Percentiles rank a stretch among this genome's conserved stretches.
These are phyloP conservation scores for Clepsis dumicolana DNA, from an alignment of 2,888 invertebrate genomes.

Conservation along the genomic window DNA sequence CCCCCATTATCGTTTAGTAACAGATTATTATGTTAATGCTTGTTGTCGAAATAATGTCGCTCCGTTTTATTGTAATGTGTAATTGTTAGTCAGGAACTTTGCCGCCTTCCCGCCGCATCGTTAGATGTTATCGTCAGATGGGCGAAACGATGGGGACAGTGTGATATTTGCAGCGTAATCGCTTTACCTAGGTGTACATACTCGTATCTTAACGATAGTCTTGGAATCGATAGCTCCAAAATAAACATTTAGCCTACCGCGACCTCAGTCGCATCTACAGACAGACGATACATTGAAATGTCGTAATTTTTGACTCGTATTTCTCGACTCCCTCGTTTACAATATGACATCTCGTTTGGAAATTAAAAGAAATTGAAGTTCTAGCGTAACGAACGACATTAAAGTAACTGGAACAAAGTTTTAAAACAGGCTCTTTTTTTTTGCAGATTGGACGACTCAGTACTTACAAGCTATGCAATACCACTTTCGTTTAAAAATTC, in stretches of 20 bases:
- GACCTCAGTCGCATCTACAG: neutral
- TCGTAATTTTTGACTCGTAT: neutral
- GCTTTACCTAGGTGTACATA: slow-evolving; percentile 10
- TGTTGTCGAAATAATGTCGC: slow-evolving; percentile 29
- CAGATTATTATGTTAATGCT: slow-evolving; percentile 41
- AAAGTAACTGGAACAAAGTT: no score
- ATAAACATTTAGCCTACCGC: neutral
- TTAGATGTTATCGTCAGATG: slow-evolving; percentile 28
- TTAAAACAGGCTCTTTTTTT: no score
- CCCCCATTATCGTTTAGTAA: slow-evolving; percentile 40
- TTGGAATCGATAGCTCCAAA: neutral
- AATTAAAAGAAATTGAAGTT: neutral
- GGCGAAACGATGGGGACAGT: slow-evolving; percentile 10
- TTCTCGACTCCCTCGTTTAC: neutral
- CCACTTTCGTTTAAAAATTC: no score
- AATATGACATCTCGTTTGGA: neutral
- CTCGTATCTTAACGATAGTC: slow-evolving; percentile 12
- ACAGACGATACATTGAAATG: neutral
- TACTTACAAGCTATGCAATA: no score
- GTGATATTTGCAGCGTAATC: slow-evolving; percentile 15
- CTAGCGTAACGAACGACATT: neutral
- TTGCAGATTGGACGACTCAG: no score
- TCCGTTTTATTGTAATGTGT: slow-evolving; percentile 25
- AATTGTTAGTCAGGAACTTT: slow-evolving; percentile 18
- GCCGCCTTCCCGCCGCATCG: neutral